phyloP scores from a whole-genome alignment of 2,888 invertebrate species.

The Oscheius sp. region DNA sequence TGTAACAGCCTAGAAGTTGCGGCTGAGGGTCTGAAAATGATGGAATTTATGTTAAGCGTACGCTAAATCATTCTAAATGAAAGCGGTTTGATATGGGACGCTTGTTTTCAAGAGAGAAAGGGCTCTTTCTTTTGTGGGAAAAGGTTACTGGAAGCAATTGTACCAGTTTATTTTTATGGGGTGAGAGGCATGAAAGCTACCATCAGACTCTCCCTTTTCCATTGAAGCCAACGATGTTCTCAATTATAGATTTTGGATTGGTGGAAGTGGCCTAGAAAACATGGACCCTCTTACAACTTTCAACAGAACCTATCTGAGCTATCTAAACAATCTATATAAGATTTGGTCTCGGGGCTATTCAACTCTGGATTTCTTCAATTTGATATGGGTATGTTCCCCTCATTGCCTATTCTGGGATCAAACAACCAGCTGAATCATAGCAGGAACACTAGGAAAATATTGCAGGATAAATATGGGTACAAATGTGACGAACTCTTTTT shows the following conservation, averaged over 20 bases:
- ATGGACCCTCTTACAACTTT: slow-evolving; percentile 58
- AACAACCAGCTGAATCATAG: slow-evolving; percentile 13
- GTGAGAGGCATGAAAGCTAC: too few relatives aligned
- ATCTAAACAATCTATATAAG: slow-evolving; percentile 53
- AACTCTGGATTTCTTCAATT: slow-evolving; percentile 55
- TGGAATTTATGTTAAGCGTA: too few relatives aligned
- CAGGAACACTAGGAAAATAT: neutral
- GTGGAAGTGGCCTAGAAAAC: slow-evolving; percentile 65
- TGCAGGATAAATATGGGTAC: slow-evolving; percentile 63
- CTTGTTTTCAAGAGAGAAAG: too few relatives aligned
- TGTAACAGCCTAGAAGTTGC: too few relatives aligned
- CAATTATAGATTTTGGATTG: slow-evolving; percentile 51
- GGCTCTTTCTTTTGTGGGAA: too few relatives aligned
- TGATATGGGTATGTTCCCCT: slow-evolving; percentile 46
- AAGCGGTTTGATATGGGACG: too few relatives aligned
- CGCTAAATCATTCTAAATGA: too few relatives aligned
- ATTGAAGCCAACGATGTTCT: neutral
- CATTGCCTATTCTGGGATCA: slow-evolving; percentile 4
- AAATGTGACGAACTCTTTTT: slow-evolving; percentile 64
- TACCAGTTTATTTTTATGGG: too few relatives aligned
- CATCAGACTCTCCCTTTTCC: too few relatives aligned
- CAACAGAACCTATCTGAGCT: slow-evolving; percentile 59
- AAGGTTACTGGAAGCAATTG: too few relatives aligned
- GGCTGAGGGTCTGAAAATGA: too few relatives aligned
- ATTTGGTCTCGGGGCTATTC: slow-evolving; percentile 60